Conservation (phyloP, 2,113 vertebrate species). For the Hymenochirus boettgeri region DNA sequence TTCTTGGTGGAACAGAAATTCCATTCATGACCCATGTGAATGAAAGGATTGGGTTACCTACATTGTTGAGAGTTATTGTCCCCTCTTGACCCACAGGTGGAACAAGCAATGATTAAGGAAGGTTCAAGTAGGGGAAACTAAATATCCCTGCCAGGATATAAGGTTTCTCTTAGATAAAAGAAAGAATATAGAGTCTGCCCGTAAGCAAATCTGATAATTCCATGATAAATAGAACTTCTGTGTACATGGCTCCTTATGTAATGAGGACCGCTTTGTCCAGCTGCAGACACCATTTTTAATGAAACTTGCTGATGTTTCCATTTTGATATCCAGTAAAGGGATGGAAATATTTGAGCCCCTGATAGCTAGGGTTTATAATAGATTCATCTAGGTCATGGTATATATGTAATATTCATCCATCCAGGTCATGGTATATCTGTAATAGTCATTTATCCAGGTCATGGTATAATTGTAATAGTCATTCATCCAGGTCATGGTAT, state of each 20-base stretch:
- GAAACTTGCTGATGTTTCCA: too few relatives aligned
- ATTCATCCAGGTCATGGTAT: too few relatives aligned
- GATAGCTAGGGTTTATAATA: too few relatives aligned
- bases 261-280: too few relatives aligned
- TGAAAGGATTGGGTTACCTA: conserved; percentile 25
- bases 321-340: too few relatives aligned
- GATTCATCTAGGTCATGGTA: too few relatives aligned
- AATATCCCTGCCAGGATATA: background rate
- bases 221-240: background rate
- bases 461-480: too few relatives aligned
- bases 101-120: conserved; percentile 25
- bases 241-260: background rate
- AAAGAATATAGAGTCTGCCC: background rate
- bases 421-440: too few relatives aligned
- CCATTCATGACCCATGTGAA: conserved; percentile 29
- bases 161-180: conserved; percentile 29
- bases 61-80: conserved; percentile 28
- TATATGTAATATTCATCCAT: too few relatives aligned
- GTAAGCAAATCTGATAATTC: background rate
- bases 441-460: too few relatives aligned
- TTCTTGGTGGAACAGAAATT: conserved; percentile 35
- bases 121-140: conserved; percentile 21
- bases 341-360: too few relatives aligned
- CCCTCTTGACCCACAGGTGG: conserved; percentile 30
- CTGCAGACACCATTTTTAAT: too few relatives aligned